Evolutionary conservation across 2,797 vertebrate species (phyloP), one percentile per base, ranked within the genome.

Genomic region (Sandelia bainsii): DNA sequence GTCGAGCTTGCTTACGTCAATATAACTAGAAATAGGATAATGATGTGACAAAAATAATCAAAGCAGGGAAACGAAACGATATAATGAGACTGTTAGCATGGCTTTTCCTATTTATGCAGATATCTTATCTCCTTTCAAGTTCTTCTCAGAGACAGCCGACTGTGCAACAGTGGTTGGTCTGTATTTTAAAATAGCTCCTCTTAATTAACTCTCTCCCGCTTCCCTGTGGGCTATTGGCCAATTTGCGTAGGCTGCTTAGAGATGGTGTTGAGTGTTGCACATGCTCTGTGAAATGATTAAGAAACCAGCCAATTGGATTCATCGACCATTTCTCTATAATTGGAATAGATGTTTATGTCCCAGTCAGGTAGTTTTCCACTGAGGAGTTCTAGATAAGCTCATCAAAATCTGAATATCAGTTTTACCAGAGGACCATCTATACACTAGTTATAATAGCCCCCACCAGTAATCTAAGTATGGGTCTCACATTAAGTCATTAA

Each of bases 121-220:
- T 69, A 5, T 69, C 63, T 58, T 39, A 52, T 77, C 37, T 62
- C 20, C 61, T 73, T 72, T 57, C 58, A 72, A 56, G 58, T 57
- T 57, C 34, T 52, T 66, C 63, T 17, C 73, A 72, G 63, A 67
- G 45, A 75, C 22, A 1, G 68, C 73, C 42, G 52, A 77, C 69
- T 59, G 68, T 73, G 76, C 73, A 59, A 48, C 86, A 69, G 72
- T 65, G 77, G 81, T 80, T 67, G 76, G 65, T 74, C 53, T 66
- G 49, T 53, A 54, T 77, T 83, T 74, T 79, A 80, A 87, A 87
- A 89, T 83, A 85, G 86, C 81, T 74, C 62, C 71, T 79, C 74
- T 78, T 91, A 87, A 90, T 89, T 82, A 91, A 82, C 81, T 80
- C 64, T 0, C 68, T 71, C 63, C 34, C 64, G 61, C 62, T 60